Percentiles rank a stretch among this genome's conserved stretches.
Evolutionary conservation across 2,113 vertebrate species (phyloP).

Genomic region (Engraulis encrasicolus): DNA sequence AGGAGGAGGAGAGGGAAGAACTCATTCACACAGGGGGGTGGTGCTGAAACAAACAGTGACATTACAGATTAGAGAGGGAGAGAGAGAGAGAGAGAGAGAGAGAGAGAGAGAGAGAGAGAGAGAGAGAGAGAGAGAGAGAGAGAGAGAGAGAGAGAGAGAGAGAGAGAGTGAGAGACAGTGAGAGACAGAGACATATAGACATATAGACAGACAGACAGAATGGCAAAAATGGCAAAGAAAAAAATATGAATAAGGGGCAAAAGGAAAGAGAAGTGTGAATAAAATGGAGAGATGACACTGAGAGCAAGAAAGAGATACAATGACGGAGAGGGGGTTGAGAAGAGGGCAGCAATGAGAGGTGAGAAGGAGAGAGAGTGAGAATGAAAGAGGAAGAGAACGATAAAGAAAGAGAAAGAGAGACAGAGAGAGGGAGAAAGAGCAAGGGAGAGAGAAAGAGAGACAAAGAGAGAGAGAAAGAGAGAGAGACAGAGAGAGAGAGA

Average conservation of each 20-base stretch:
- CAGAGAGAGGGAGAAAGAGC: too few species aligned
- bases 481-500: neutral
- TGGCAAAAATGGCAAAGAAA: too few species aligned
- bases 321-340: too few species aligned
- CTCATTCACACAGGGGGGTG: neutral
- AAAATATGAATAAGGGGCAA: too few species aligned
- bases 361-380: neutral
- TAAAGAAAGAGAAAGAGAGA: slow-evolving; percentile 22
- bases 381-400: slow-evolving; percentile 26
- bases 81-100: neutral
- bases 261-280: too few species aligned
- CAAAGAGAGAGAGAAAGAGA: too few species aligned
- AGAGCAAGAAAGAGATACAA: too few species aligned
- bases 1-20: neutral
- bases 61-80: neutral
- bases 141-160: neutral
- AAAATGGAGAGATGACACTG: too few species aligned
- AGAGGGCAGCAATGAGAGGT: neutral
- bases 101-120: neutral
- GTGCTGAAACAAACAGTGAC: neutral
- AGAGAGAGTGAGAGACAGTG: neutral
- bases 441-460: too few species aligned
- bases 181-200: too few species aligned
- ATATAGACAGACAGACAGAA: neutral
- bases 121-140: neutral